Percentiles rank a stretch among this genome's conserved stretches.
phyloP scores from a whole-genome alignment of 2,113 vertebrate species.

The Melanerpes aurifrons region DNA sequence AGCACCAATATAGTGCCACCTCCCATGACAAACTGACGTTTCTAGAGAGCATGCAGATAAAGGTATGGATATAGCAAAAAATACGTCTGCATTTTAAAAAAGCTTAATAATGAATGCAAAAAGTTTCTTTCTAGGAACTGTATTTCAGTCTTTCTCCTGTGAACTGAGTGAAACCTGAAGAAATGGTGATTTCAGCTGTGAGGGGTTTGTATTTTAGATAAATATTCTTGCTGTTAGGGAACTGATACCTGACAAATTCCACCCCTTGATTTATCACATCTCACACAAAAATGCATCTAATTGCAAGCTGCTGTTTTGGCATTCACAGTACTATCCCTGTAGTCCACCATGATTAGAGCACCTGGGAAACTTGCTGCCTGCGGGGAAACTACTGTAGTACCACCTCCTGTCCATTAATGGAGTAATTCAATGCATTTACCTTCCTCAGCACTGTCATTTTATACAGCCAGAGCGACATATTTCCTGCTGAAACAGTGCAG shows the following conservation, averaged over 20 bases:
- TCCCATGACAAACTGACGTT: neutral
- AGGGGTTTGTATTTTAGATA: constrained; percentile 9
- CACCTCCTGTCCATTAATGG: constrained; percentile 28
- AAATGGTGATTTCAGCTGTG: constrained; percentile 32
- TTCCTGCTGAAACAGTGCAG: constrained; percentile 26
- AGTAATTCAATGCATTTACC: constrained; percentile 17
- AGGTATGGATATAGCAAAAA: neutral
- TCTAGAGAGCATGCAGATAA: neutral
- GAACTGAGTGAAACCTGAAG: constrained; percentile 24
- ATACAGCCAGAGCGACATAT: neutral
- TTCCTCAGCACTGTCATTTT: constrained; percentile 14
- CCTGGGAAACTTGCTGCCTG: constrained; percentile 38
- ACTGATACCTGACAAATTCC: constrained; percentile 43
- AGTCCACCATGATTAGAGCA: constrained; percentile 31
- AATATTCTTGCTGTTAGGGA: constrained; percentile 43
- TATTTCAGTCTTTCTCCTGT: constrained; percentile 39
- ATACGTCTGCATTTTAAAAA: neutral
- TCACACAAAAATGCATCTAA: constrained; percentile 64
- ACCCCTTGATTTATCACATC: constrained; percentile 55
- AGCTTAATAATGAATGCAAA: constrained; percentile 18
- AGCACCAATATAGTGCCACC: neutral
- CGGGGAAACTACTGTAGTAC: constrained; percentile 3
- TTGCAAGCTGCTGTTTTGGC: constrained; percentile 46
- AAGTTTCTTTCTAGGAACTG: neutral
- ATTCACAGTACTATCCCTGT: constrained; percentile 46